These are phyloP conservation scores for Pachymerium ferrugineum DNA, from an alignment of 2,888 invertebrate genomes.

Conservation along the genomic window DNA sequence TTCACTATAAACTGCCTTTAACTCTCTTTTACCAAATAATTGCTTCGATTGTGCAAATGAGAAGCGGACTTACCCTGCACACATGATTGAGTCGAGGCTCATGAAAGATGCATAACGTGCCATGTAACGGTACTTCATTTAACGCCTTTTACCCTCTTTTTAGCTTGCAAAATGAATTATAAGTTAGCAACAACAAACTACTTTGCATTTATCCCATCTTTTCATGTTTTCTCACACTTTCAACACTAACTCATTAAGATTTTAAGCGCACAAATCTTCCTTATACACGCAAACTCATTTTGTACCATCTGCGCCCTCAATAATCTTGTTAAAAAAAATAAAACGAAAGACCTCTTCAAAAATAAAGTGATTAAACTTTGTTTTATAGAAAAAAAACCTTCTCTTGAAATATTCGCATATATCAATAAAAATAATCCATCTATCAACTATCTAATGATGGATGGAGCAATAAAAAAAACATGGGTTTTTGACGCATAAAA, in stretches of 20 bases:
- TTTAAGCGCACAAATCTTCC: not conserved
- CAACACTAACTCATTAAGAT: not conserved
- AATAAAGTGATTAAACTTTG: no score
- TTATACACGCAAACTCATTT: no score
- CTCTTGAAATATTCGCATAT: no score
- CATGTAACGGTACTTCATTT: not conserved
- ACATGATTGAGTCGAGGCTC: not conserved
- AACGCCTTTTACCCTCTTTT: not conserved
- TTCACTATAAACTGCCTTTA: not conserved
- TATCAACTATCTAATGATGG: no score
- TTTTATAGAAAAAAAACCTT: no score
- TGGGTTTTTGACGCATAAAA: no score
- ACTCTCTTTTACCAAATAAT: not conserved
- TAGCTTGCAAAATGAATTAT: not conserved
- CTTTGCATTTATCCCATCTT: not conserved
- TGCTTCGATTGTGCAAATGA: conserved; percentile 5
- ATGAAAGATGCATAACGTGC: not conserved
- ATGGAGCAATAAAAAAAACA: no score
- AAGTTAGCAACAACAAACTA: not conserved
- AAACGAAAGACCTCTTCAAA: no score
- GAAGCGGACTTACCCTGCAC: not conserved
- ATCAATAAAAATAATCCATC: no score
- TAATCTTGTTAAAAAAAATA: no score
- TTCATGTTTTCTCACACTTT: not conserved
- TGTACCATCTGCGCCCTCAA: no score